These are phyloP conservation scores for Danio tinwini DNA, from an alignment of 2,797 vertebrate species.

Conservation along the genomic window DNA sequence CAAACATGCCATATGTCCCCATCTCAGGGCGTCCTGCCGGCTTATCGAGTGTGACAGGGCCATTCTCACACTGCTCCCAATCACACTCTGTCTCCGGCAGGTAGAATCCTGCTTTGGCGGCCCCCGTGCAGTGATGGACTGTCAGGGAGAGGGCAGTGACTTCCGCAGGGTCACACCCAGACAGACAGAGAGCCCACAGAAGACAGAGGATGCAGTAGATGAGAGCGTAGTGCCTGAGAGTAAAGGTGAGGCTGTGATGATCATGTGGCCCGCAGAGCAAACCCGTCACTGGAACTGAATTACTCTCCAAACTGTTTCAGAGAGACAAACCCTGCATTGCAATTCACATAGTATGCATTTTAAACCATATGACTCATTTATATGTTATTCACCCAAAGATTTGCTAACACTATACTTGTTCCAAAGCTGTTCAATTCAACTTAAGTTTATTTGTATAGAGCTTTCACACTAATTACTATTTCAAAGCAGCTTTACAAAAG, in stretches of 20 bases:
- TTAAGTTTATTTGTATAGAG: too few species aligned
- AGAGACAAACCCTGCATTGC: neutral
- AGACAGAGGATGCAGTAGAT: slow-evolving; percentile 72
- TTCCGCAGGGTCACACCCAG: slow-evolving; percentile 72
- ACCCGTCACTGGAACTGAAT: slow-evolving; percentile 9
- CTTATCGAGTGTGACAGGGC: slow-evolving; percentile 85
- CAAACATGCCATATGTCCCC: slow-evolving; percentile 86
- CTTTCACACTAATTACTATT: too few species aligned
- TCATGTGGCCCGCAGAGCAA: slow-evolving; percentile 7
- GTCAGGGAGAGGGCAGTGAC: slow-evolving; percentile 77
- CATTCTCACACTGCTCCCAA: slow-evolving; percentile 83
- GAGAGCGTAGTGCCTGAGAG: slow-evolving; percentile 37
- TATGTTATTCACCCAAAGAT: too few species aligned
- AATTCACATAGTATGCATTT: neutral
- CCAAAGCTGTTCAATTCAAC: too few species aligned
- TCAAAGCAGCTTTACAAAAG: too few species aligned
- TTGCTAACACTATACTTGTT: neutral
- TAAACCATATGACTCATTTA: neutral
- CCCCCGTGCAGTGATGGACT: slow-evolving; percentile 75
- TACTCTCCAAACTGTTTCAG: neutral
- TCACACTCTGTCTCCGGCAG: slow-evolving; percentile 77
- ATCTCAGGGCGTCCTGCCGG: slow-evolving; percentile 81
- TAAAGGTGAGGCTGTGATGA: slow-evolving; percentile 35
- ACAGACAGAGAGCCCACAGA: slow-evolving; percentile 66
- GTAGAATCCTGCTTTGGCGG: slow-evolving; percentile 70